Conservation (phyloP, 2,888 invertebrate species). For the Acrobasis suavella region DNA sequence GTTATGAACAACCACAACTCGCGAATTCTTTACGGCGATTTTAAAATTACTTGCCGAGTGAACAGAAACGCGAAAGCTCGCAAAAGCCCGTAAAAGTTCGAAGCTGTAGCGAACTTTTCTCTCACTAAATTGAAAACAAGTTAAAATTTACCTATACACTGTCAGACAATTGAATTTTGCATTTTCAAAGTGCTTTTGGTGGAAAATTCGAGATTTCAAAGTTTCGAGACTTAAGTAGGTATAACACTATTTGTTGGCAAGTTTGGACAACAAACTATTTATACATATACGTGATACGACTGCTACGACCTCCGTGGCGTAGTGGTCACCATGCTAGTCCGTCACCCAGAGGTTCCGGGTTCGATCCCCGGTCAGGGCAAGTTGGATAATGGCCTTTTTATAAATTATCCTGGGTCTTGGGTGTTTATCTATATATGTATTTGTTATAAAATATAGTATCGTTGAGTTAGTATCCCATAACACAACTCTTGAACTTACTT, state of each 20-base stretch:
- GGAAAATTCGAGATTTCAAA: slow-evolving; percentile 19
- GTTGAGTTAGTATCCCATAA: too few relatives aligned
- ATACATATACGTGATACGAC: neutral
- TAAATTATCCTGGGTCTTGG: too few relatives aligned
- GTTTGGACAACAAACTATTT: neutral
- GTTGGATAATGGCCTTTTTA: too few relatives aligned
- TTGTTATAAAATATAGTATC: too few relatives aligned
- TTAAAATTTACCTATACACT: slow-evolving; percentile 34
- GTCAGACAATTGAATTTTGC: slow-evolving; percentile 28
- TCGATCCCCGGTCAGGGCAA: too few relatives aligned
- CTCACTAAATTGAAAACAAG: slow-evolving; percentile 38
- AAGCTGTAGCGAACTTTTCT: slow-evolving; percentile 34
- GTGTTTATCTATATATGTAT: too few relatives aligned
- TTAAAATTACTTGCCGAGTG: slow-evolving; percentile 8
- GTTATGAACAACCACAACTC: too few relatives aligned
- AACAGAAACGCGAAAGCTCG: slow-evolving; percentile 10
- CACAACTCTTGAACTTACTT: too few relatives aligned
- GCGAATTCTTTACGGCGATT: neutral
- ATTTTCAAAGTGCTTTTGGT: slow-evolving; percentile 19
- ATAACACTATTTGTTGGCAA: neutral
- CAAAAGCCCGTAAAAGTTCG: slow-evolving; percentile 15
- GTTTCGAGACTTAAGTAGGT: slow-evolving; percentile 2
- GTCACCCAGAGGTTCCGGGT: too few relatives aligned
- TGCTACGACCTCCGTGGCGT: too few relatives aligned
- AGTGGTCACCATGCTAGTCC: too few relatives aligned